phyloP scores from a whole-genome alignment of 2,113 vertebrate genomes.

The Pangasianodon gigas region DNA sequence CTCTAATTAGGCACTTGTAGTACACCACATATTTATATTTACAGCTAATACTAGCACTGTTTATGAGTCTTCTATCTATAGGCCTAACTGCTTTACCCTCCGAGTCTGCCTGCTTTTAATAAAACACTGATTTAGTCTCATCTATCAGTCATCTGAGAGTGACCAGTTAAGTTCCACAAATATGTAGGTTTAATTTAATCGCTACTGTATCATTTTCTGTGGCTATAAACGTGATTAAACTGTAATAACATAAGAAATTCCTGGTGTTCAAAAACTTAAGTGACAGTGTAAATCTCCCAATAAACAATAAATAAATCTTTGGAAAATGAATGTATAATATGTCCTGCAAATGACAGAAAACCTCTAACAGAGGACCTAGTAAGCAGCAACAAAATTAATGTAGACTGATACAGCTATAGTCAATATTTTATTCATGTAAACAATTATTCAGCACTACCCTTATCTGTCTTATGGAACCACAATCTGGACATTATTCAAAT shows the following conservation, averaged over 20 bases:
- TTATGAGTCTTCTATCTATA: not conserved
- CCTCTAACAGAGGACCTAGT: not conserved
- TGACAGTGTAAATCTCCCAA: not conserved
- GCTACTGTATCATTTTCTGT: not conserved
- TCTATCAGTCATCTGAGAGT: not conserved
- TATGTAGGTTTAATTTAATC: not conserved
- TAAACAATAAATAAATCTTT: too few species aligned
- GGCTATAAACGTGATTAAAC: not conserved
- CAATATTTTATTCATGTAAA: not conserved
- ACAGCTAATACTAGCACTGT: not conserved
- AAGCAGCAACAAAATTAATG: not conserved
- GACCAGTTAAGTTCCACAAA: not conserved
- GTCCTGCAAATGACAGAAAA: not conserved
- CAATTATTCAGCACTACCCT: not conserved
- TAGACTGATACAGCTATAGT: not conserved
- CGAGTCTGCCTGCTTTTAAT: not conserved
- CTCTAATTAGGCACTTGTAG: not conserved
- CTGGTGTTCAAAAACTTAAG: not conserved
- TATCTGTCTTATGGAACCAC: not conserved
- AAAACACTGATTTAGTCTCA: not conserved
- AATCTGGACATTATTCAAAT: not conserved
- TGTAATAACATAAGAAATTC: not conserved
- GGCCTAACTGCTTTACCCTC: not conserved
- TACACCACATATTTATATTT: not conserved
- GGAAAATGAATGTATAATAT: not conserved